Base-by-base conservation (phyloP, 23 tunicate species). In the Oikopleura dioica region DNA sequence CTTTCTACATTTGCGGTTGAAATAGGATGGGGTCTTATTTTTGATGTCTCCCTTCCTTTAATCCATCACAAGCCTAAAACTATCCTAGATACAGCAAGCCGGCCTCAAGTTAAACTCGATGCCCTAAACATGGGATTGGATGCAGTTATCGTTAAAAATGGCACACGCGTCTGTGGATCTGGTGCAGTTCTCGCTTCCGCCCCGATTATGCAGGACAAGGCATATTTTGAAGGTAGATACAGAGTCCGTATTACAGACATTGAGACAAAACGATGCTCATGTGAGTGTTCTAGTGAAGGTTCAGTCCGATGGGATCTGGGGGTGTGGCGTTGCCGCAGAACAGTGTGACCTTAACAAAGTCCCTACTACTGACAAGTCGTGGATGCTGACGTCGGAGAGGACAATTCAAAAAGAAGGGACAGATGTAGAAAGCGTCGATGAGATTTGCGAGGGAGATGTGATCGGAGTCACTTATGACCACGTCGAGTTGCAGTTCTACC, bases 121-220 rank as follows among this genome's bases (percentile, higher is more conserved):
- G 33, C 72, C 30, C 33, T 63, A 28, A 63, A 63, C n/a, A 63
- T 63, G 72, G 72, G 72, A 24, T 28, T 63, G 31, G 84, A 83
- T 78, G 94, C 92, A 12, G 98, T 92, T 23, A 92, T 92, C 44
- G 94, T 92, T 5, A 92, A 92, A 76, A 86, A 78, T 80, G 98
- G 98, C 0, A 75, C 69, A 72, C 81, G 98, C 36, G 78, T 92
- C 28, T 92, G 98, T 76, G 98, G 98, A 1, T 86, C 88, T 35
- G 98, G 98, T 0, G 94, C 79, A 1, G 81, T 84, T 31, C 37
- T 92, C 0, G 98, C 85, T 0, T 86, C 79, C 51, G 81, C 87
- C 24, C 59, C 79, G 9, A 92, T 92, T 4, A 86, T 78, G 2
- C 98, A 92, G 79, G 98, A 92, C 50, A 92, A 92, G 79, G 95